Conservation (phyloP, 23 tunicate genomes). For the Phallusia fumigata region DNA sequence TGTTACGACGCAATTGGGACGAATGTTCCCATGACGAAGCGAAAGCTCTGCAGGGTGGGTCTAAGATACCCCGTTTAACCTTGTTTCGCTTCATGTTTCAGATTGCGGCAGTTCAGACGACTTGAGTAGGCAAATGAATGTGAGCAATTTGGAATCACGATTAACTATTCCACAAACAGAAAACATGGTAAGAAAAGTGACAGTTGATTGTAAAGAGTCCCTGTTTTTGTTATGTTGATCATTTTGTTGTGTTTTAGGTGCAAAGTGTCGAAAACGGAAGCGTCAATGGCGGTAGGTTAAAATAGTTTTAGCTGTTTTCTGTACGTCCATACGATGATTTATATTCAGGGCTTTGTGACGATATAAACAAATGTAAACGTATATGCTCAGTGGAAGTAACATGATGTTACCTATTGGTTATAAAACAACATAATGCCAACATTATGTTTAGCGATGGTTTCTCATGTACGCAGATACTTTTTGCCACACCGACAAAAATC, state of each 20-base stretch:
- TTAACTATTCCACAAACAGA: not conserved
- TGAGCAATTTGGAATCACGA: not conserved
- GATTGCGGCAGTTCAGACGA: not conserved
- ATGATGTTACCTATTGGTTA: too few species aligned
- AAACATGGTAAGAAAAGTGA: not conserved
- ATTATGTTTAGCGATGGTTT: too few species aligned
- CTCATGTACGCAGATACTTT: too few species aligned
- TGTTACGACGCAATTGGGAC: slow-evolving; percentile 1
- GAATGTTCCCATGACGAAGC: not conserved
- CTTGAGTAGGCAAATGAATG: not conserved
- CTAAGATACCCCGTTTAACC: not conserved
- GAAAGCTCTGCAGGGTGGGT: not conserved
- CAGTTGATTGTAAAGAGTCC: not conserved
- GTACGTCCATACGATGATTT: too few species aligned
- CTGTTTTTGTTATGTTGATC: not conserved
- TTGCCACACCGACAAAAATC: too few species aligned
- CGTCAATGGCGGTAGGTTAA: not conserved
- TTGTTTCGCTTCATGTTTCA: not conserved
- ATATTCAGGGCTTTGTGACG: too few species aligned
- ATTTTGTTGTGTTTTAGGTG: not conserved
- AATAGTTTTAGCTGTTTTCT: not conserved
- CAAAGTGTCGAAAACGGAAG: not conserved
- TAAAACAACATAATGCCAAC: too few species aligned
- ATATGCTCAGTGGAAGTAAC: too few species aligned
- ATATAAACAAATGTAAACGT: too few species aligned